Base-by-base conservation (phyloP, 2,113 vertebrate genomes). In the Sporophila hypoxantha region DNA sequence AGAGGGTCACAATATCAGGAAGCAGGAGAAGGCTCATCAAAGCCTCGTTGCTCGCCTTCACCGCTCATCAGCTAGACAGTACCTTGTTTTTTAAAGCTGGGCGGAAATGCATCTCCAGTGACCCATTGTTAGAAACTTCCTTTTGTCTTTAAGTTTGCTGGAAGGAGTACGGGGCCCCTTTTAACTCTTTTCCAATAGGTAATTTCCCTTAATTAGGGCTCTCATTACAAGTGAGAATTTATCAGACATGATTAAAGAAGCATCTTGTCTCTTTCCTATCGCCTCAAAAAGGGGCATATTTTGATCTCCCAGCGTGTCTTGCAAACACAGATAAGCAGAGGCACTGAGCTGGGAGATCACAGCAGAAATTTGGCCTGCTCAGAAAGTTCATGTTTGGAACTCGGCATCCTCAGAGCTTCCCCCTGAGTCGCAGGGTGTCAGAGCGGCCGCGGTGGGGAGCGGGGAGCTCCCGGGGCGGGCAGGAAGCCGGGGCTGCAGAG, bases 1-100 rank as follows among this genome's bases (percentile, higher is more conserved):
- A 92, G 97, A 96, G 96, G 98, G 98, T 98, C 98, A 99, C 99
- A 99, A 99, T 99, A 98, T 99, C 99, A 99, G 99, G 99, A 99
- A 99, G 98, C 97, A 95, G 96, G 98, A 98, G 97, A 98, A 97
- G 98, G 97, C 98, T 99, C 99, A 99, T 99, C 99, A 99, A 99
- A 99, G 98, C 96, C 52, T 90, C 69, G 12, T 92, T 92, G 91
- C 92, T 96, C 80, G 97, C 97, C 96, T 97, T 92, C 95, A 96
- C 97, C 97, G 95, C 98, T 98, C 97, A 98, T 98, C 98, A 97
- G 97, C 97, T 97, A 97, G 97, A 97, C 97, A 98, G 92, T 97
- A 95, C 96, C 97, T 96, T 98, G 97, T 98, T 97, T 98, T 98
- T 98, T 98, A 98, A 98, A 98, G 94, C 93, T 16, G 91, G 93